phyloP scores from a whole-genome alignment of 1,140 invertebrate species.

The Lordiphosa mommai region DNA sequence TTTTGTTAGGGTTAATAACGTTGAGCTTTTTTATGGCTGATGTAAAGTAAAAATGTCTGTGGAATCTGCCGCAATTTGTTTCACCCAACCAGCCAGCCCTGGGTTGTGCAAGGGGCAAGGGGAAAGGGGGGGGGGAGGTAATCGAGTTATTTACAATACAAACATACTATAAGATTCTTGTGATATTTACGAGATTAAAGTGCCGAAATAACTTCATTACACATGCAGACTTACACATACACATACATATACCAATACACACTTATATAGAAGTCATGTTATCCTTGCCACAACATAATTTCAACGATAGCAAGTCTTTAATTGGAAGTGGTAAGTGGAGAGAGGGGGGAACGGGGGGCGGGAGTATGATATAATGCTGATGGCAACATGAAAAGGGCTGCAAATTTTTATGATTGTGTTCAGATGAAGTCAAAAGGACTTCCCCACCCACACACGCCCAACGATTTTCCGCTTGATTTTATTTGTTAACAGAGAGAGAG shows the following conservation, averaged over 20 bases:
- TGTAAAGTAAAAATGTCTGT: no score
- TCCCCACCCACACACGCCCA: not conserved
- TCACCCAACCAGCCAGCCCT: no score
- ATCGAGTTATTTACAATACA: no score
- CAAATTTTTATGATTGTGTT: conserved; percentile 10
- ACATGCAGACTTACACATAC: not conserved
- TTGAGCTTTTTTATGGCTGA: no score
- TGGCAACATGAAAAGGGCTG: conserved; percentile 11
- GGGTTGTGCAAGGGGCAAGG: no score
- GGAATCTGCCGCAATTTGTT: no score
- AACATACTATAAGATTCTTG: no score
- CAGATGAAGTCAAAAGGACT: conserved; percentile 1
- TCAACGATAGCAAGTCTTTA: conserved; percentile 4
- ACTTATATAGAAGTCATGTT: not conserved
- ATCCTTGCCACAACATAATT: conserved; percentile 5
- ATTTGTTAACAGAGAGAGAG: not conserved
- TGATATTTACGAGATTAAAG: conserved; percentile 7
- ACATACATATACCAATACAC: no score
- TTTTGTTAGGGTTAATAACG: no score
- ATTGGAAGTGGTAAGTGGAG: not conserved
- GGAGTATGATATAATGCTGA: conserved; percentile 5
- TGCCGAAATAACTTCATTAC: conserved; percentile 10
- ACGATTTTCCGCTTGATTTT: conserved; percentile 4
- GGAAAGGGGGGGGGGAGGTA: no score
- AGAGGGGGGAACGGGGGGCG: not conserved